These are phyloP conservation scores for Erebia palarica DNA, from an alignment of 2,888 invertebrate species.

Conservation along the genomic window DNA sequence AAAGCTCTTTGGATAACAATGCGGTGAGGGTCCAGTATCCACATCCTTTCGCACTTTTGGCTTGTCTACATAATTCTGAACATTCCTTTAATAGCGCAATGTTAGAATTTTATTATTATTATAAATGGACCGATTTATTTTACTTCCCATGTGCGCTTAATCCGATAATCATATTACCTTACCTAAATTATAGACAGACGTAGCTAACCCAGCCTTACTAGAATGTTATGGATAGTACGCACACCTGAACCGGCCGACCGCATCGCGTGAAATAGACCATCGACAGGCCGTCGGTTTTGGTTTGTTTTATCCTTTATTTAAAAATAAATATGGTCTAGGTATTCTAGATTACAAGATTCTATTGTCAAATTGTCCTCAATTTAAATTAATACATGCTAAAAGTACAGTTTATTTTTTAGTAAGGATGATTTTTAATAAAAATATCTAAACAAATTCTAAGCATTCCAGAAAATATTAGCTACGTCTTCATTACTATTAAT, in stretches of 20 bases:
- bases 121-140: slow-evolving; percentile 4
- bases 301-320: not conserved
- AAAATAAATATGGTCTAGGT: not conserved
- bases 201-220: slow-evolving; percentile 10
- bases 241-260: not conserved
- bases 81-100: no score
- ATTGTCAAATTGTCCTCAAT: not conserved
- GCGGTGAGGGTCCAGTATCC: no score
- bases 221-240: not conserved
- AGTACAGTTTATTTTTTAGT: not conserved
- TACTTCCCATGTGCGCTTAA: not conserved
- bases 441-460: not conserved
- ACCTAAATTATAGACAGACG: slow-evolving; percentile 4
- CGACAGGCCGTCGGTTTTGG: not conserved
- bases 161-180: slow-evolving; percentile 5
- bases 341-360: not conserved
- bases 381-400: not conserved
- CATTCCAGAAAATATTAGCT: slow-evolving; percentile 14
- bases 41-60: no score
- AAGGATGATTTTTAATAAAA: not conserved
- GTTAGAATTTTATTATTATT: no score
- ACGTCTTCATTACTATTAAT: slow-evolving; percentile 17
- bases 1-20: no score
- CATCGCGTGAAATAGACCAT: not conserved
- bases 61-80: no score